phyloP scores from a whole-genome alignment of 2,888 invertebrate genomes.

The Orthosia gothica region DNA sequence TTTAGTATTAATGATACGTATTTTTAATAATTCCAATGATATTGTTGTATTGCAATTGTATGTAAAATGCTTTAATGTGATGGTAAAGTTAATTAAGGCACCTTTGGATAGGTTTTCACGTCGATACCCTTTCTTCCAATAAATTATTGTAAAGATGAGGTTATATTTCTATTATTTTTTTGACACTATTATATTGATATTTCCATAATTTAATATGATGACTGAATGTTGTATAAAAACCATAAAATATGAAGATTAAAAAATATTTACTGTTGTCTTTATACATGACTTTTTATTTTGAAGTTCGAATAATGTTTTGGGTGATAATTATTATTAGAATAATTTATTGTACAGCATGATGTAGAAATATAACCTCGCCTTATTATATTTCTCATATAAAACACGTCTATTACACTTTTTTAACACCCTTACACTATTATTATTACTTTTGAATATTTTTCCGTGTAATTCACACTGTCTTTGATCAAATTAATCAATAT shows the following conservation, averaged over 20 bases:
- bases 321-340: slow-evolving; percentile 27
- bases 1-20: slow-evolving; percentile 67
- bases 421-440: slow-evolving; percentile 51
- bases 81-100: slow-evolving; percentile 66
- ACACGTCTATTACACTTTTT: slow-evolving; percentile 61
- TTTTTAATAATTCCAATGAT: slow-evolving; percentile 66
- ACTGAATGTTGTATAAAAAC: slow-evolving; percentile 33
- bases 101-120: slow-evolving; percentile 60
- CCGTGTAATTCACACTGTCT: slow-evolving; percentile 58
- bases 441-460: slow-evolving; percentile 57
- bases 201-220: slow-evolving; percentile 18
- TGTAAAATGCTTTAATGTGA: slow-evolving; percentile 75
- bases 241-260: slow-evolving; percentile 7
- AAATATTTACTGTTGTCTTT: slow-evolving; percentile 16
- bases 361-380: slow-evolving; percentile 64
- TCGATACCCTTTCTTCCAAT: slow-evolving; percentile 58
- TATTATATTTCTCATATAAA: slow-evolving; percentile 56
- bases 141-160: slow-evolving; percentile 59
- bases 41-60: slow-evolving; percentile 70
- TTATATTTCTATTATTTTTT: slow-evolving; percentile 62
- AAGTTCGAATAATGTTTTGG: slow-evolving; percentile 20
- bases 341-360: slow-evolving; percentile 22
- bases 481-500: slow-evolving; percentile 41
- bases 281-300: slow-evolving; percentile 5
- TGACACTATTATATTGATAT: background rate